Percentiles rank a stretch among this genome's conserved stretches.
Conservation (phyloP, 2,888 invertebrate species). For the Sceliomorpha sp. region DNA sequence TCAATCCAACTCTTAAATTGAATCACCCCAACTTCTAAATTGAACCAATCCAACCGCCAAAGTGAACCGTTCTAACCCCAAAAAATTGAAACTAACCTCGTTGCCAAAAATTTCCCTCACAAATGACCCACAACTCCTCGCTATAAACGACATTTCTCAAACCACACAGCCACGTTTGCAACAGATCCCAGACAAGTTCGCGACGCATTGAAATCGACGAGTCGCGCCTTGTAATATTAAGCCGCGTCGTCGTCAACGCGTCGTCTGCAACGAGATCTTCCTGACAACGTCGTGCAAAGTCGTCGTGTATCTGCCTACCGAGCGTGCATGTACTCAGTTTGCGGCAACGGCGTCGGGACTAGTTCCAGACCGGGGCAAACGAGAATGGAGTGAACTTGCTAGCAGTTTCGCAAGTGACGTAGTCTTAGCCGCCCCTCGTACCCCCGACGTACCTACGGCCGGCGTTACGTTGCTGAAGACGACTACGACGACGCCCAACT, state of each 20-base stretch:
- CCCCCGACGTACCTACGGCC: too few relatives aligned
- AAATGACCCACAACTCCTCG: too few relatives aligned
- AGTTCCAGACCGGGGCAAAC: conserved; percentile 37
- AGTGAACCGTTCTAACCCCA: too few relatives aligned
- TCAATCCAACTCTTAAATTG: too few relatives aligned
- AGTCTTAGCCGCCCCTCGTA: too few relatives aligned
- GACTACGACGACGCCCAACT: conserved; percentile 31
- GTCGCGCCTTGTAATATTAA: conserved; percentile 40
- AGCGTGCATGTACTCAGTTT: conserved; percentile 41
- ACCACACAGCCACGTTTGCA: conserved; percentile 29
- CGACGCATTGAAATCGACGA: conserved; percentile 42
- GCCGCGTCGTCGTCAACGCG: conserved; percentile 36
- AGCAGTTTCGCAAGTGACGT: conserved; percentile 45
- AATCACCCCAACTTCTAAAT: too few relatives aligned
- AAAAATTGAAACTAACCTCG: too few relatives aligned
- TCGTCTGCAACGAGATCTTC: conserved; percentile 27
- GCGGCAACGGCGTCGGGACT: conserved; percentile 33
- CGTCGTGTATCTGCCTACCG: conserved; percentile 34
- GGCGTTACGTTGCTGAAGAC: too few relatives aligned
- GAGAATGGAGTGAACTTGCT: conserved; percentile 38
- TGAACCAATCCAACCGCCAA: too few relatives aligned
- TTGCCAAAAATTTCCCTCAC: too few relatives aligned
- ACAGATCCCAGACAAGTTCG: conserved; percentile 27
- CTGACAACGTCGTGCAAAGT: conserved; percentile 35
- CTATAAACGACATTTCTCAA: too few relatives aligned